phyloP scores from a whole-genome alignment of 2,797 vertebrate species.

The Bovichtus diacanthus region DNA sequence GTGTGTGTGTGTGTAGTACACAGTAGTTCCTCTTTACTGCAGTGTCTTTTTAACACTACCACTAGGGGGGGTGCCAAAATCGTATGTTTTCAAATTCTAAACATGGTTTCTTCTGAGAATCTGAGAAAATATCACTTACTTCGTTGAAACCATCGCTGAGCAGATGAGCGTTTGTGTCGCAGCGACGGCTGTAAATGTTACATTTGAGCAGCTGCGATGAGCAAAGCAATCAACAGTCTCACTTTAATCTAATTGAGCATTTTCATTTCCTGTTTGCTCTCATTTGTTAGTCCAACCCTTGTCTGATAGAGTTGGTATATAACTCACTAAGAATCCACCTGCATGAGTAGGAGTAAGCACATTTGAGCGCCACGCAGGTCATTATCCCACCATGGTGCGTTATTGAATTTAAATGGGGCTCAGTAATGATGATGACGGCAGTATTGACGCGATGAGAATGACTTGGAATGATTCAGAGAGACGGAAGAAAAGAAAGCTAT shows the following conservation, averaged over 20 bases:
- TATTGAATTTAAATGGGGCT: conserved; percentile 2
- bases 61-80: not conserved
- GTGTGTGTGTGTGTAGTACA: too few species aligned
- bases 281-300: not conserved
- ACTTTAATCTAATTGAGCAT: not conserved
- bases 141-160: not conserved
- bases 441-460: not conserved
- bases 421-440: conserved; percentile 11
- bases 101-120: not conserved
- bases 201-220: not conserved
- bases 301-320: not conserved
- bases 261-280: not conserved
- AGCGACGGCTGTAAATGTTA: not conserved
- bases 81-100: too few species aligned
- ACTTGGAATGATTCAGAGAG: not conserved
- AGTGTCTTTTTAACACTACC: not conserved
- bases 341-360: not conserved
- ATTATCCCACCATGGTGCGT: not conserved
- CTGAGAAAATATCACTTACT: not conserved
- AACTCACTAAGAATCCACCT: not conserved
- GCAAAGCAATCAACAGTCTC: not conserved
- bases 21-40: not conserved
- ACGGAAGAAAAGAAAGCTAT: too few species aligned
- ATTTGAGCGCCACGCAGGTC: not conserved
- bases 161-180: not conserved